Evolutionary conservation across 2,113 vertebrate genomes (phyloP).

Genomic region (Phasianus colchicus): DNA sequence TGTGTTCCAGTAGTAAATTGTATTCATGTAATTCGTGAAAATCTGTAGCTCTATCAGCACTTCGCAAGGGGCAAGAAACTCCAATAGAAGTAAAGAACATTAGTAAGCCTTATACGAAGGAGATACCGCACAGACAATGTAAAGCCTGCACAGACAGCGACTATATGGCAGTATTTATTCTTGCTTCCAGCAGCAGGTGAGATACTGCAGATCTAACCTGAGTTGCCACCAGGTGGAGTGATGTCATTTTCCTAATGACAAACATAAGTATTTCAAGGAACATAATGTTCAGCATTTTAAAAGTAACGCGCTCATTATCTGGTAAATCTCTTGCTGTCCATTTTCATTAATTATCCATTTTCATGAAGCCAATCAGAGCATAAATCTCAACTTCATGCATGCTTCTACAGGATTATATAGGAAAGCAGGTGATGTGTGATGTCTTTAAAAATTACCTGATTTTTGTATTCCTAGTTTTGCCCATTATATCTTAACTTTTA

Average conservation of each 20-base stretch:
- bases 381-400: background rate
- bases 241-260: background rate
- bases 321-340: background rate
- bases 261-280: background rate
- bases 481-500: background rate
- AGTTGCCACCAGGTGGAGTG: slow-evolving; percentile 41
- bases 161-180: background rate
- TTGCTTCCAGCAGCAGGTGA: background rate
- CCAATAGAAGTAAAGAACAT: background rate
- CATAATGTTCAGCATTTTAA: background rate
- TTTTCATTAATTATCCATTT: background rate
- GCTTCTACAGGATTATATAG: background rate
- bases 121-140: background rate
- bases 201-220: background rate
- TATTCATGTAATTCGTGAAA: background rate
- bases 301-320: background rate
- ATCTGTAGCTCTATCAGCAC: background rate
- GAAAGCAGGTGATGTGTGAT: background rate
- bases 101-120: background rate
- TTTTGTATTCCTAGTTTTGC: background rate
- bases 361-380: background rate
- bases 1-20: background rate
- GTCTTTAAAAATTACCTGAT: background rate
- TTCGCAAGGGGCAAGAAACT: background rate
- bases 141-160: background rate